These are phyloP conservation scores for Anodontia alba DNA, from an alignment of 2,888 invertebrate genomes.

Conservation along the genomic window DNA sequence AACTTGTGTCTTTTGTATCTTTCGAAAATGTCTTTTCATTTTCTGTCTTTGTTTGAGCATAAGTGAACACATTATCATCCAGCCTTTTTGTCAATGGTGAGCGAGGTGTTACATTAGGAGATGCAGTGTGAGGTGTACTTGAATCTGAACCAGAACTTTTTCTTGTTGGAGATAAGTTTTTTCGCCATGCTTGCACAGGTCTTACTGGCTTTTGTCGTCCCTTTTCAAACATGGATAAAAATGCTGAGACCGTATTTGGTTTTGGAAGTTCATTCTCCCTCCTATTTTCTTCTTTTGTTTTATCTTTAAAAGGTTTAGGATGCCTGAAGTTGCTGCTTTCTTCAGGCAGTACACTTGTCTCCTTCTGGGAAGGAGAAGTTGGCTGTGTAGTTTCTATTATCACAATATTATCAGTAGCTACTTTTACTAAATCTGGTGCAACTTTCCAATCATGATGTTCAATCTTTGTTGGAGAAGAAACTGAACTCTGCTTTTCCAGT, in stretches of 20 bases:
- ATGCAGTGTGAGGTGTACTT: constrained; percentile 35
- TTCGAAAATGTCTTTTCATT: constrained; percentile 1
- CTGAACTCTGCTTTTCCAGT: constrained; percentile 24
- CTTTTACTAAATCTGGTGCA: constrained; percentile 62
- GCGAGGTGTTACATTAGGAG: constrained; percentile 40
- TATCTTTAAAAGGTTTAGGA: constrained; percentile 80
- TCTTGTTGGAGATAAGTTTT: constrained; percentile 44
- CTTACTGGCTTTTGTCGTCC: constrained; percentile 42
- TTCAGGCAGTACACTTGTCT: neutral
- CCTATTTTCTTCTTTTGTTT: neutral
- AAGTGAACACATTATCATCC: constrained; percentile 54
- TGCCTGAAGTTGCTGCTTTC: constrained; percentile 26
- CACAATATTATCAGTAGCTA: constrained; percentile 69
- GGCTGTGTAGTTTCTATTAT: constrained; percentile 67
- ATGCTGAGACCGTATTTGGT: constrained; percentile 91
- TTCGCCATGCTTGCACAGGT: constrained; percentile 44
- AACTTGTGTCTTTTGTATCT: neutral
- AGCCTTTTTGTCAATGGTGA: constrained; percentile 43
- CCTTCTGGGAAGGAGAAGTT: neutral
- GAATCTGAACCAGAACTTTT: constrained; percentile 45
- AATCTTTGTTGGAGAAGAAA: constrained; percentile 30
- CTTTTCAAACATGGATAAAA: constrained; percentile 66
- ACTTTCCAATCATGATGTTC: constrained; percentile 62
- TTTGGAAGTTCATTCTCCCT: constrained; percentile 90
- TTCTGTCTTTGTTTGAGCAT: neutral